phyloP scores from a whole-genome alignment of 1,140 invertebrate species.

The Latrodectus geometricus region DNA sequence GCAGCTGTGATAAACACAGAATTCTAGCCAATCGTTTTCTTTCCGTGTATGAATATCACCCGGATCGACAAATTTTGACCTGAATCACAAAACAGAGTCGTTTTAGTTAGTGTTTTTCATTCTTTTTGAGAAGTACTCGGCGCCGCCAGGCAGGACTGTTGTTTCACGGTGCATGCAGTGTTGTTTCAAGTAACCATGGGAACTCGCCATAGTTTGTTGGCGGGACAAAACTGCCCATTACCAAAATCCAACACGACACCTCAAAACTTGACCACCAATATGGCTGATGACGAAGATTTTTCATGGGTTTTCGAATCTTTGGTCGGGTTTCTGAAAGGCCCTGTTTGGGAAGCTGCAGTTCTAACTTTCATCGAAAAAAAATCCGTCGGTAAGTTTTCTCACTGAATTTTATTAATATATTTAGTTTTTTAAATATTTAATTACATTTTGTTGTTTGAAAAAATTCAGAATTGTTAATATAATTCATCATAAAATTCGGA shows the following conservation, averaged over 20 bases:
- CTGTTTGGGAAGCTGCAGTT: slow-evolving; percentile 89
- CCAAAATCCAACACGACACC: slow-evolving; percentile 24
- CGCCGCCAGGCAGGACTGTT: background rate
- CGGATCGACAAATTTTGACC: too few relatives aligned
- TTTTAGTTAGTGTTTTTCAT: too few relatives aligned
- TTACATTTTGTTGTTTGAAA: too few relatives aligned
- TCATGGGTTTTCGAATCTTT: slow-evolving; percentile 89
- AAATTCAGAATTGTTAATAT: too few relatives aligned
- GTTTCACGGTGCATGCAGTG: slow-evolving; percentile 3
- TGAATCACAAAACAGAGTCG: too few relatives aligned
- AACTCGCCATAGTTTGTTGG: slow-evolving; percentile 47
- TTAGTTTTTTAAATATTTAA: too few relatives aligned
- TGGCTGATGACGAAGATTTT: slow-evolving; percentile 66
- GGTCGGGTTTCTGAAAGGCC: slow-evolving; percentile 88
- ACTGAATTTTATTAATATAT: too few relatives aligned
- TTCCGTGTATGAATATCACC: too few relatives aligned
- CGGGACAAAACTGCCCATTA: slow-evolving; percentile 14
- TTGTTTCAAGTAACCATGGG: slow-evolving; percentile 53
- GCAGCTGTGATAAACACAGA: too few relatives aligned
- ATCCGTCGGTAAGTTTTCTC: slow-evolving; percentile 79
- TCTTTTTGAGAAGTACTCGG: too few relatives aligned
- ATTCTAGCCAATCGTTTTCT: too few relatives aligned
- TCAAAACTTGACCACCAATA: background rate
- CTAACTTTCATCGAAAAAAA: slow-evolving; percentile 92
- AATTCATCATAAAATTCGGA: too few relatives aligned